A percentile compares a stretch with the other conserved stretches of the same genome.
Evolutionary conservation across 1,140 invertebrate species (phyloP).

Genomic region (Argopecten irradians): DNA sequence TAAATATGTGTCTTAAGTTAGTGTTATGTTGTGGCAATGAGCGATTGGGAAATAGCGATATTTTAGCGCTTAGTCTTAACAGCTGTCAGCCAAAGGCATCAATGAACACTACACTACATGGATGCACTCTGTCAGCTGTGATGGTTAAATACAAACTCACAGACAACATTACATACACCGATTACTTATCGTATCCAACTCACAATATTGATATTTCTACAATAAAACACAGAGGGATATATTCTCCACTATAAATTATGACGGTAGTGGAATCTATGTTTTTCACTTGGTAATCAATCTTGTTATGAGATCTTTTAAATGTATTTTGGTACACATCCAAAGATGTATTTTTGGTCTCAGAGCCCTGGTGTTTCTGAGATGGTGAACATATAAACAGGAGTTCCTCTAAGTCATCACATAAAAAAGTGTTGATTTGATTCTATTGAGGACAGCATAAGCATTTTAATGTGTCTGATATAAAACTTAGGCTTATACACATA

Average conservation of each 20-base stretch:
- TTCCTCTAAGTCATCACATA: background rate
- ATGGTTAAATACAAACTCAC: background rate
- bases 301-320: constrained; percentile 13
- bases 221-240: background rate
- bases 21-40: background rate
- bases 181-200: background rate
- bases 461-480: background rate
- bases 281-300: constrained; percentile 4
- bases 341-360: background rate
- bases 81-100: constrained; percentile 19
- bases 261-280: background rate
- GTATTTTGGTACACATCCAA: background rate
- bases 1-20: background rate
- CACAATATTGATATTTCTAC: background rate
- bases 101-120: background rate
- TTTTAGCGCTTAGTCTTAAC: background rate
- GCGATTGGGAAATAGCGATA: background rate
- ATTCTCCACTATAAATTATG: constrained; percentile 11
- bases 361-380: background rate
- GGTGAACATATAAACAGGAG: background rate
- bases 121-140: background rate
- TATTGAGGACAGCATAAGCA: background rate
- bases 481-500: background rate
- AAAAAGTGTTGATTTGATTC: background rate
- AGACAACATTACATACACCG: constrained; percentile 4